Percentiles rank a stretch among this genome's conserved stretches.
Conservation (phyloP, 2,888 invertebrate genomes). For the Heterodera filipjevi region DNA sequence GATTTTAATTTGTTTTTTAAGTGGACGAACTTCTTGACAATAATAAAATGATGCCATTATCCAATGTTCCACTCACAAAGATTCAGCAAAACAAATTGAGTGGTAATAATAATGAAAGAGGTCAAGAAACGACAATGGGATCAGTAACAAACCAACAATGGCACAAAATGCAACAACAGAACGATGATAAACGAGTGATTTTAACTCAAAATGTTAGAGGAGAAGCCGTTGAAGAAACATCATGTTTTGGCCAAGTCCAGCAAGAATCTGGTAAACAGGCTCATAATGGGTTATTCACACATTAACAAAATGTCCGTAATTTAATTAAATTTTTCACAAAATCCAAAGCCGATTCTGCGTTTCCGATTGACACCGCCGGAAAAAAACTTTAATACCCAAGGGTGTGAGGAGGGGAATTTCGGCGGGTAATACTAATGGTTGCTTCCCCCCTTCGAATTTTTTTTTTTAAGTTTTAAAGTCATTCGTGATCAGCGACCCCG, state of each 20-base stretch:
- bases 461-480: too few species aligned
- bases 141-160: neutral
- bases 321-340: too few species aligned
- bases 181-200: neutral
- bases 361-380: too few species aligned
- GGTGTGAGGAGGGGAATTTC: too few species aligned
- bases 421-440: too few species aligned
- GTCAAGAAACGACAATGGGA: too few species aligned
- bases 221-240: neutral
- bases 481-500: too few species aligned
- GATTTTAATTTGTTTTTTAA: neutral
- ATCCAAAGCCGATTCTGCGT: too few species aligned
- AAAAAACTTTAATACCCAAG: too few species aligned
- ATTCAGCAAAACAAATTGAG: neutral
- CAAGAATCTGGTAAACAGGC: neutral
- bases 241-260: neutral
- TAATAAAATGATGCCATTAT: neutral
- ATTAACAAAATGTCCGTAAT: neutral
- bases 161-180: neutral
- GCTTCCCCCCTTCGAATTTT: too few species aligned
- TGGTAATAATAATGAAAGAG: neutral
- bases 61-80: neutral
- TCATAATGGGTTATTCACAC: neutral
- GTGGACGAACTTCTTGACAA: conserved; percentile 20
- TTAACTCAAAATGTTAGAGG: neutral